These are phyloP conservation scores for Leptarthrus brevirostris DNA, from an alignment of 2,888 invertebrate genomes.

Conservation along the genomic window DNA sequence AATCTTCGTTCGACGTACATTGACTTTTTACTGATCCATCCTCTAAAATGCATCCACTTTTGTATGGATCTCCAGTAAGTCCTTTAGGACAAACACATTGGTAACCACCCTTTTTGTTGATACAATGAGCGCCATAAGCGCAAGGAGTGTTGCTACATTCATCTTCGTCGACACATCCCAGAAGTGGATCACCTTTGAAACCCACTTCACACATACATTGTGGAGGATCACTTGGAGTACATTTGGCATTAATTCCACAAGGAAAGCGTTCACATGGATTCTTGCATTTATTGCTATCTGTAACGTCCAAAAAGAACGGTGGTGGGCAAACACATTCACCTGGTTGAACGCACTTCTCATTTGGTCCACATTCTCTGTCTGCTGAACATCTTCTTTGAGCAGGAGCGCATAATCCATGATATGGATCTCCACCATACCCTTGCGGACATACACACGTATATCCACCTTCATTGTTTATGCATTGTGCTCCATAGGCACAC, in stretches of 20 bases:
- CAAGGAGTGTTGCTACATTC: conserved; percentile 88
- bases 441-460: conserved; percentile 84
- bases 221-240: conserved; percentile 89
- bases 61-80: conserved; percentile 86
- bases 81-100: conserved; percentile 87
- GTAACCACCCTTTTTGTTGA: conserved; percentile 87
- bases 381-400: conserved; percentile 84
- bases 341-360: conserved; percentile 91
- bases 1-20: conserved; percentile 80
- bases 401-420: conserved; percentile 83
- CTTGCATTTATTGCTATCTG: conserved; percentile 87
- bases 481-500: conserved; percentile 90
- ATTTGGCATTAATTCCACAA: conserved; percentile 91
- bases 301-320: conserved; percentile 86
- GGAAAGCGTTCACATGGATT: conserved; percentile 91
- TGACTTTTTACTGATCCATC: conserved; percentile 72
- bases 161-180: conserved; percentile 86
- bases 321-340: conserved; percentile 92
- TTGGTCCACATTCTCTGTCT: conserved; percentile 84
- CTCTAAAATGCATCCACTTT: conserved; percentile 79
- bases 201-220: conserved; percentile 89
- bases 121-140: conserved; percentile 87
- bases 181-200: conserved; percentile 86
- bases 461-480: conserved; percentile 82
- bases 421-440: conserved; percentile 84